These are phyloP conservation scores for Acipenser oxyrinchus DNA, from an alignment of 2,797 vertebrate species.

Conservation along the genomic window DNA sequence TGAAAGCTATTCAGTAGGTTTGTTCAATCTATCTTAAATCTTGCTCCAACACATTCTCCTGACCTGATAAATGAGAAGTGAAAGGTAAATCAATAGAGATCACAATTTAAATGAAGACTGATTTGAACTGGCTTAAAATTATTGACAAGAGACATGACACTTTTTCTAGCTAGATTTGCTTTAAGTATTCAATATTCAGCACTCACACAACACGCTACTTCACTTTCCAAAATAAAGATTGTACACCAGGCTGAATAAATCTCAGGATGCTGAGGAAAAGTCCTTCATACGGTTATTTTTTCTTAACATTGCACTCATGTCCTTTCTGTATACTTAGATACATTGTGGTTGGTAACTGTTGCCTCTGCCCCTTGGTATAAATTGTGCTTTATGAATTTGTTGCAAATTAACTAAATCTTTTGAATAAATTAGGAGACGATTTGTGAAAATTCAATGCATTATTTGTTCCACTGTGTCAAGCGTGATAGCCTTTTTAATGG, in stretches of 20 bases:
- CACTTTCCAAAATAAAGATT: conserved; percentile 27
- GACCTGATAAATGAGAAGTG: conserved; percentile 50
- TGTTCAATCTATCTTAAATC: conserved; percentile 25
- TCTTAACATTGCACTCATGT: too few species aligned
- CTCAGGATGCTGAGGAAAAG: too few species aligned
- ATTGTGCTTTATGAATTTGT: too few species aligned
- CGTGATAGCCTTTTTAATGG: too few species aligned
- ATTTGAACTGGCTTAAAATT: conserved; percentile 60
- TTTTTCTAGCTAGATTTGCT: conserved; percentile 21
- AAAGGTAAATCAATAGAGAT: conserved; percentile 61
- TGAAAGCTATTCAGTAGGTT: conserved; percentile 11
- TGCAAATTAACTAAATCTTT: too few species aligned
- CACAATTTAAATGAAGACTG: conserved; percentile 61
- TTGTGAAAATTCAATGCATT: too few species aligned
- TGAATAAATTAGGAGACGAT: too few species aligned
- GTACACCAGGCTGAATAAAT: conserved; percentile 33
- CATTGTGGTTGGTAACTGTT: too few species aligned
- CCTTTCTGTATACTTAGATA: too few species aligned
- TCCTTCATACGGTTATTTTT: too few species aligned
- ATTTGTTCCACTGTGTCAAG: too few species aligned
- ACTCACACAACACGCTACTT: background rate
- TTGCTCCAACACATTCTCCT: conserved; percentile 32
- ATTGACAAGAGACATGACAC: conserved; percentile 45
- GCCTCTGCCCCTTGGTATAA: too few species aligned
- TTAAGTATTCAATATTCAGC: conserved; percentile 7